phyloP scores from a whole-genome alignment of 2,797 vertebrate species.

The Notamacropus eugenii region DNA sequence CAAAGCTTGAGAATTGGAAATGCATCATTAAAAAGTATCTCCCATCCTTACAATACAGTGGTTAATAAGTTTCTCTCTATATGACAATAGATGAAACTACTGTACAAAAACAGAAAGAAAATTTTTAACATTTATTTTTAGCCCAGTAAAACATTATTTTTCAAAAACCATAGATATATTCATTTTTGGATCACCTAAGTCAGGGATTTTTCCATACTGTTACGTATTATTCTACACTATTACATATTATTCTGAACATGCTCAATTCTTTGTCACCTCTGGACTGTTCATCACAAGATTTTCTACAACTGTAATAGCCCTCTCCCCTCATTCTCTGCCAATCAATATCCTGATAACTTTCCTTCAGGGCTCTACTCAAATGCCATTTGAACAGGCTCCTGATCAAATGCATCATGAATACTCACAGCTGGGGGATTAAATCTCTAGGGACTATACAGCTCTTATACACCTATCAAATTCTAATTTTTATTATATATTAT shows the following conservation, averaged over 20 bases:
- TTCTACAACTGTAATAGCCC: not conserved
- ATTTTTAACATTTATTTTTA: slow-evolving; percentile 34
- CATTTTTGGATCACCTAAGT: not conserved
- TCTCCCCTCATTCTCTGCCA: not conserved
- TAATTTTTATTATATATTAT: not conserved
- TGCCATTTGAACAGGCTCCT: not conserved
- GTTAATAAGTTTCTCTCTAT: not conserved
- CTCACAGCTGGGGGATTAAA: not conserved
- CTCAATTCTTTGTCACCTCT: not conserved
- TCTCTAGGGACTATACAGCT: not conserved
- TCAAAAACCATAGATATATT: not conserved
- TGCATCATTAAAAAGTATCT: slow-evolving; percentile 24
- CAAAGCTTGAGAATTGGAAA: not conserved
- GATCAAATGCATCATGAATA: not conserved
- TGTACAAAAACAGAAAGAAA: slow-evolving; percentile 33
- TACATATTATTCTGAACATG: not conserved
- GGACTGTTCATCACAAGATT: not conserved
- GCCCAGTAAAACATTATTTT: slow-evolving; percentile 15
- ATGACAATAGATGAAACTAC: slow-evolving; percentile 31
- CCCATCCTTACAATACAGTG: not conserved
- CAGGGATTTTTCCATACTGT: not conserved
- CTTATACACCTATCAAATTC: not conserved
- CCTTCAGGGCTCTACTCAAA: not conserved
- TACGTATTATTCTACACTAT: not conserved
- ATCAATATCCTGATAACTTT: not conserved